Conservation (phyloP, 2,113 vertebrate genomes). For the Anguilla rostrata region DNA sequence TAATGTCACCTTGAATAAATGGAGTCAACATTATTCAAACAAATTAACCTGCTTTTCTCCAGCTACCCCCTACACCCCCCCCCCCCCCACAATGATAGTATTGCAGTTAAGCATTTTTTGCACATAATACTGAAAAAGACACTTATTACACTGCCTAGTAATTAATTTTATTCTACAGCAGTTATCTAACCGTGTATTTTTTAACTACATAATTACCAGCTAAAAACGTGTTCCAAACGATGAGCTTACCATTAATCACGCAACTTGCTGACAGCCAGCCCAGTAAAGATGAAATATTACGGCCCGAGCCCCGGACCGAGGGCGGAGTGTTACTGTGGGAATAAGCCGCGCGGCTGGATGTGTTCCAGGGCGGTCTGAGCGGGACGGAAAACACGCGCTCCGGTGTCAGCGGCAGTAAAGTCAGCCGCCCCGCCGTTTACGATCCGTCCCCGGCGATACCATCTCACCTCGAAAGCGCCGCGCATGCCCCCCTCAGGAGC, state of each 20-base stretch:
- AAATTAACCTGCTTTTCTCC: no score
- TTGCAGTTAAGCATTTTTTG: no score
- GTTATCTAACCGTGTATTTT: not conserved
- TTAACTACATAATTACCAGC: not conserved
- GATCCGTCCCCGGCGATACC: constrained; percentile 25
- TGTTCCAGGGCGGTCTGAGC: not conserved
- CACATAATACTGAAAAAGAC: no score
- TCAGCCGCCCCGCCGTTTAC: constrained; percentile 27
- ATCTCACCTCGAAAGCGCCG: not conserved
- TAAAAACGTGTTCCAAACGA: not conserved
- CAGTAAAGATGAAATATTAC: not conserved
- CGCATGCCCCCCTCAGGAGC: not conserved
- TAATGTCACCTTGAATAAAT: no score
- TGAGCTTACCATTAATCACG: not conserved
- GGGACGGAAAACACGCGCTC: not conserved
- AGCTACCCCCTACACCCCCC: no score
- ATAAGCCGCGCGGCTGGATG: not conserved
- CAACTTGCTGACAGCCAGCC: not conserved
- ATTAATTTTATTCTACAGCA: no score
- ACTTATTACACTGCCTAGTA: no score
- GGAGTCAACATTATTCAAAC: no score
- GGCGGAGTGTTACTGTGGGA: not conserved
- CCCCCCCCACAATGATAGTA: no score
- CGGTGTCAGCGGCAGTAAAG: constrained; percentile 7
- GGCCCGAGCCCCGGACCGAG: not conserved